Base-by-base conservation (phyloP, 2,113 vertebrate species). In the Grallaria varia region DNA sequence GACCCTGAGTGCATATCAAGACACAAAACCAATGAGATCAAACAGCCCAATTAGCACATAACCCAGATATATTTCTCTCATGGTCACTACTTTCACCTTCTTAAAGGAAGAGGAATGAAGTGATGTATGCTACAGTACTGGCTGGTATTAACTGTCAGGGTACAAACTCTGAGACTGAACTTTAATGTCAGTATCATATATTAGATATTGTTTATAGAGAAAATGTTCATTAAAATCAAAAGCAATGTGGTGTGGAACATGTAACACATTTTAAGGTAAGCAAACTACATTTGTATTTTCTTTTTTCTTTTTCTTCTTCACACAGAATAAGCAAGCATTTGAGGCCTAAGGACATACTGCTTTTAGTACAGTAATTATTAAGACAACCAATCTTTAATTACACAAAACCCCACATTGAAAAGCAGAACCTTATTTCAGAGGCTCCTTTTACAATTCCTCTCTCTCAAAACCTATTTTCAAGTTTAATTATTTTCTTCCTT, bases 171-270 rank as follows among this genome's bases (percentile, higher is more conserved):
- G 23, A 80, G 53, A 68, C 7, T 6, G 45, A 76, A 30, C 25
- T 68, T 75, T 28, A 55, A n/a, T 33, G 12, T 33, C 24, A 0
- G 0, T 60, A 59, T 68, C 53, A 63, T 45, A 73, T 0, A 1
- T 18, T 59, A 90, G 27, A 59, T 30, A 25, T 33, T 28, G 12
- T 28, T 87, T 56, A 55, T 40, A 77, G 4, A 73, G 20, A 81
- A 87, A 60, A 69, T 0, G 2, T 28, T 49, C 3, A 50, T 1
- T 87, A 47, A 84, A 68, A 80, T 68, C 33, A 49, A 77, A 68
- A 84, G 12, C 4, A 76, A 16, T 24, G 24, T 17, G 12, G 24
- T 40, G 6, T 44, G 31, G 37, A 78, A 82, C 7, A 44, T 74
- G 28, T 25, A 66, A 66, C 25, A 47, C 62, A 84, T 66, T 90